A percentile compares a stretch with the other conserved stretches of the same genome.
These are phyloP conservation scores for Semicossyphus pulcher DNA, from an alignment of 2,113 vertebrate species.

Conservation along the genomic window DNA sequence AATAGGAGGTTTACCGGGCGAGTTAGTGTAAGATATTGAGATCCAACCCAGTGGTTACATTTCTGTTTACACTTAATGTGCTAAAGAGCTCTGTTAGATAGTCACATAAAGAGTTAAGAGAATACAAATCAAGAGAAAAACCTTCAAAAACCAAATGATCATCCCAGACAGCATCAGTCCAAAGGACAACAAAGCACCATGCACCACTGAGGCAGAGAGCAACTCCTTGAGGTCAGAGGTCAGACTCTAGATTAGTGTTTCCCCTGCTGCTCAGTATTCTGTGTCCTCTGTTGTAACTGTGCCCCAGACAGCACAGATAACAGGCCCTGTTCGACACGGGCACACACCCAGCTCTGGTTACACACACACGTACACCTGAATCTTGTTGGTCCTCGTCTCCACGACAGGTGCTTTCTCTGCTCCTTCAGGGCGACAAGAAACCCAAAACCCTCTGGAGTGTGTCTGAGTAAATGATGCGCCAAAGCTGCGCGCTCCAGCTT, in stretches of 20 bases:
- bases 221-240: slow-evolving; percentile 59
- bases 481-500: slow-evolving; percentile 1
- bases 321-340: slow-evolving; percentile 50
- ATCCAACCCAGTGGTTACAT: slow-evolving; percentile 4
- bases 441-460: slow-evolving; percentile 67
- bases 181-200: slow-evolving; percentile 46
- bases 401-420: slow-evolving; percentile 73
- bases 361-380: slow-evolving; percentile 58
- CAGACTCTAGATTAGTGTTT: slow-evolving; percentile 67
- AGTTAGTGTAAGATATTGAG: slow-evolving; percentile 4
- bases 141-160: slow-evolving; percentile 1
- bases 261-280: slow-evolving; percentile 59
- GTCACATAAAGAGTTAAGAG: slow-evolving; percentile 28
- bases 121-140: background rate
- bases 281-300: slow-evolving; percentile 61
- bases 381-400: slow-evolving; percentile 10
- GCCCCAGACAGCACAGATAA: slow-evolving; percentile 63
- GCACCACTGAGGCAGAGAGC: slow-evolving; percentile 32
- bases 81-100: slow-evolving; percentile 6
- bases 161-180: slow-evolving; percentile 57
- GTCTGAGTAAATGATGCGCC: slow-evolving; percentile 59
- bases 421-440: slow-evolving; percentile 65
- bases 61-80: slow-evolving; percentile 15
- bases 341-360: slow-evolving; percentile 67
- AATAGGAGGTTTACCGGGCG: background rate